Base-by-base conservation (phyloP, 2,113 vertebrate species). In the Symphodus melops region DNA sequence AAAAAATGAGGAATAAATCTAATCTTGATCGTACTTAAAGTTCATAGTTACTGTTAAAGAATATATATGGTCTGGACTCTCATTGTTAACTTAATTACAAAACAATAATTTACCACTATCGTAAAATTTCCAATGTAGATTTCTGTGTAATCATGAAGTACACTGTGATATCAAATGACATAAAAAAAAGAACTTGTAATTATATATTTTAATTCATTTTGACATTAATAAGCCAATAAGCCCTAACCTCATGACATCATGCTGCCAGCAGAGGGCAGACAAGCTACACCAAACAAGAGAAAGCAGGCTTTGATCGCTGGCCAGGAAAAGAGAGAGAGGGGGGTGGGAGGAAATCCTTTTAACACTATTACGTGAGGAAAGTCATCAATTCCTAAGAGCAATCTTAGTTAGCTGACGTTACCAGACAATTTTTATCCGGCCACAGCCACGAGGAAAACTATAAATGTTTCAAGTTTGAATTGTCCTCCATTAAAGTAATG, bases 401-500 rank as follows among this genome's bases (percentile, higher is more conserved):
- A 65, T 78, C 72, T 79, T 77, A 79, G 67, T 64, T 72, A 86
- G 80, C 73, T 88, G 83, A 91, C 90, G 75, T 85, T 86, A 86
- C 74, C 55, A 16, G 67, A 72, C 80, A 85, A 58, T 83, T 77
- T 85, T 72, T 86, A 17, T 84, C 63, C 36, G 49, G 81, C 82
- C 52, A 73, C 64, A 75, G 84, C 72, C 41, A 46, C 37, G 59
- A 84, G 58, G 52, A 81, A 86, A 91, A 87, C 82, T 75, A 79
- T 91, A 91, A 78, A 88, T 90, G 83, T 36, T 79, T 80, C 57
- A 14, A 86, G 68, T 82, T 74, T 80, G 79, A 85, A 90, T 84
- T 87, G 86, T 83, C 81, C 81, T 91, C 83, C 86, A 88, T 91
- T 94, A 93, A 91, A 93, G 84, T 87, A 87, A 92, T 91, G 82